Base-by-base conservation (phyloP, 2,113 vertebrate genomes). In the Oreotrochilus melanogaster region DNA sequence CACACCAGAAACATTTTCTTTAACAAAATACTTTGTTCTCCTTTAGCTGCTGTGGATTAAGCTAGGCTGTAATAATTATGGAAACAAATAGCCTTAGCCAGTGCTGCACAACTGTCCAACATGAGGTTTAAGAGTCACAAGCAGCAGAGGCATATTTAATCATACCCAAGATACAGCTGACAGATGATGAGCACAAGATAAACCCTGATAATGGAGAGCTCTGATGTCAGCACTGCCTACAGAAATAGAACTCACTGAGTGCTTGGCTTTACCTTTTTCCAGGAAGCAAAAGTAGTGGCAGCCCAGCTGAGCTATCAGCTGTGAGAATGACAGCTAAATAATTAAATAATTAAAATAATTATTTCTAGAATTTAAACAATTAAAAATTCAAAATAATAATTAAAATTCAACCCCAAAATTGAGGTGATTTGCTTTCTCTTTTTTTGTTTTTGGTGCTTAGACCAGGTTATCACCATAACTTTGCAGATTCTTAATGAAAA, bases 81-180 rank as follows among this genome's bases (percentile, higher is more conserved):
- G 35, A 57, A 14, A 67, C 23, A 58, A 82, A 85, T 0, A 91
- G n/a, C 9, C 48, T 60, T 51, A 89, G 30, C 28, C 48, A 56
- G 54, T 7, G 33, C 18, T 7, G 45, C 3, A 3, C 65, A 51
- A 62, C 4, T 22, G 37, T 23, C 71, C 88, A 47, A 27, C 27
- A 18, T 0, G 0, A 71, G 9, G 57, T 66, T 82, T 7, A 69
- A 39, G 72, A 60, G 39, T 11, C 6, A 1, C 53, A 48, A 22
- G 39, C 33, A 57, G 28, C 61, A 83, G 7, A 64, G 25, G n/a
- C 7, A 19, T 5, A n/a, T 19, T 65, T 35, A 33, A 70, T n/a
- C 17, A 22, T 5, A 56, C 5, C 69, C 66, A 45, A 78, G 45
- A 39, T 24, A 53, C 25, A 71, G 75, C 27, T 56, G 60, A 24